Evolutionary conservation across 2,797 vertebrate species (phyloP), one percentile per base, ranked within the genome.

Genomic region (Sebastiscus tertius): DNA sequence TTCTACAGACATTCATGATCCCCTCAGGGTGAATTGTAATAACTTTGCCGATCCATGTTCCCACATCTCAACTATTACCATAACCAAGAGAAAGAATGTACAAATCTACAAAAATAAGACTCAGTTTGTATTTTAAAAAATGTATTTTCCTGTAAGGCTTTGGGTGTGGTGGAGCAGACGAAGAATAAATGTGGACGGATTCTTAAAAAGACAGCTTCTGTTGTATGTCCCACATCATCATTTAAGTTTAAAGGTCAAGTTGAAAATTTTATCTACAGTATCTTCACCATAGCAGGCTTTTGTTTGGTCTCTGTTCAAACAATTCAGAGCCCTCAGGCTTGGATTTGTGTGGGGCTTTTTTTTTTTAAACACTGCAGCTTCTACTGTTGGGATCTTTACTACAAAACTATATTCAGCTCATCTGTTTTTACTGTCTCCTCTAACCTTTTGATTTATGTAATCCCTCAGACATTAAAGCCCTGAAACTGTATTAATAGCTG

Each of bases 211-310:
- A 7, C n/a, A n/a, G 16, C 13, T 27, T 63, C 22, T 56, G 33
- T n/a, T 72, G 42, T 36, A 62, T 79, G 66, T 80, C 70, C 71
- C 71, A 80, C 39, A 66, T 60, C 14, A 69, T 55, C 22, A 34
- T 52, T 72, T 36, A 42, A 20, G 65, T 72, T 59, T 39, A 56
- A 55, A 71, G 67, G 20, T 62, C 4, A 1, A 34, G 76, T 5
- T 72, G 24, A 80, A 81, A 31, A 9, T 56, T 61, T 11, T 20
- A 75, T 75, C 61, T 56, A 27, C 31, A 46, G 20, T 54, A 67
- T 60, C 54, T 68, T 72, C 13, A 14, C 4, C 3, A n/a, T 16
- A 26, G 34, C 20, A 27, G 52, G 34, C 22, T 71, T 46, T 67
- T 20, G 52, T 63, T 66, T 82, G 64, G 34, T 59, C 5, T 59